Evolutionary conservation across 2,797 vertebrate genomes (phyloP).

Genomic region (Siniperca undulata): DNA sequence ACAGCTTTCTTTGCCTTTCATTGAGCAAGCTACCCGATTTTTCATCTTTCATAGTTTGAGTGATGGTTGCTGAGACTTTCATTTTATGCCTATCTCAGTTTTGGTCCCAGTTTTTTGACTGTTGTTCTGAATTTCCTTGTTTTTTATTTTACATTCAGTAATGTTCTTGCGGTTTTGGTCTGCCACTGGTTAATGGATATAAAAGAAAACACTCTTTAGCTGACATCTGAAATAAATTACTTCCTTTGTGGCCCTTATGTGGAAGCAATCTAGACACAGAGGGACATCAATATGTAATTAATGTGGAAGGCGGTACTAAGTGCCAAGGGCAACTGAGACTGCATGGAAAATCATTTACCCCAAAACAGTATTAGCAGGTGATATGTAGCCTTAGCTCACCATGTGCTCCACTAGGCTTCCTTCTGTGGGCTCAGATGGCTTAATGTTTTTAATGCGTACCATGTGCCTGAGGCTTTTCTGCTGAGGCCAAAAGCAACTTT

Average conservation of each 20-base stretch:
- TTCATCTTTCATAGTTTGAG: conserved; percentile 16
- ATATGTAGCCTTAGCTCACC: background rate
- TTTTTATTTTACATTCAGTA: background rate
- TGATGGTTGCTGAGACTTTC: conserved; percentile 4
- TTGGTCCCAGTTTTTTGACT: background rate
- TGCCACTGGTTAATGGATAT: conserved; percentile 22
- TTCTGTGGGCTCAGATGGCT: background rate
- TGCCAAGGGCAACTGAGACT: conserved; percentile 23
- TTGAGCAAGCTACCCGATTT: background rate
- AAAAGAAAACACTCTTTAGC: conserved; percentile 36
- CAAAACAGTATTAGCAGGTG: conserved; percentile 39
- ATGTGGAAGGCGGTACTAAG: conserved; percentile 7
- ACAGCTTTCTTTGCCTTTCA: background rate
- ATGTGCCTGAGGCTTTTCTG: background rate
- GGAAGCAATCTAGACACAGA: conserved; percentile 40
- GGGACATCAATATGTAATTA: conserved; percentile 54
- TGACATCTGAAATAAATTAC: conserved; percentile 39
- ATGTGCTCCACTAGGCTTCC: background rate
- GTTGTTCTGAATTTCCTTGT: background rate
- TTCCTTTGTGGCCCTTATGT: conserved; percentile 37
- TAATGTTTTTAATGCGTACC: background rate
- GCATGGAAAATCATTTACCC: conserved; percentile 30
- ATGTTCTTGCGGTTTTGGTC: conserved; percentile 8
- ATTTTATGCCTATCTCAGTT: background rate
- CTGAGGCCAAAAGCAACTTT: conserved; percentile 8